Base-by-base conservation (phyloP, 2,797 vertebrate species). In the Echiichthys vipera region DNA sequence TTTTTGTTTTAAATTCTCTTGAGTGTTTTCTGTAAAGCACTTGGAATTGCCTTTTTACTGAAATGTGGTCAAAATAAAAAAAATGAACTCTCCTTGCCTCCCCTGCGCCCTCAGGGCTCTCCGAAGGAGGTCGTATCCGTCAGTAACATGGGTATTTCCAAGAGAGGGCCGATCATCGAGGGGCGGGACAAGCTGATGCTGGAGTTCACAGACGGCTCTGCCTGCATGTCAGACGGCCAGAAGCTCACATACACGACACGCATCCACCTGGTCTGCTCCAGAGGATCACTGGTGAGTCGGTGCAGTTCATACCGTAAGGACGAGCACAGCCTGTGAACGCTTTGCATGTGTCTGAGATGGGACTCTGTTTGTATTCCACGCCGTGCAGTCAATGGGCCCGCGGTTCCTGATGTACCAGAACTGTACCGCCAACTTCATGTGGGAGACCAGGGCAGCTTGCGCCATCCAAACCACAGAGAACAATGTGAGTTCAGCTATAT, bases 391-490 rank as follows among this genome's bases (percentile, higher is more conserved):
- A 2, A 94, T 89, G 24, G 93, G 93, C 20, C 98, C 96, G 0
- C 92, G 83, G 5, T 98, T 98, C 85, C 78, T 96, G 50, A 87
- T 91, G 43, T 91, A 86, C 77, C 92, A 95, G 91, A 96, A 98
- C 81, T 99, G 98, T 13, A 92, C 96, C 6, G 92, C 93, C 40
- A 96, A 89, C 1, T 97, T 99, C 84, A 74, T 95, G 32, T 99
- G 98, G 98, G 93, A 97, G 74, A 99, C 97, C 0, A 94, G 94
- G 53, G 97, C 96, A 6, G 98, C 98, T 29, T 99, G 98, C 58
- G 95, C 96, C 56, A 89, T 99, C 76, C 93, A 80, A 15, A 95
- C 93, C 18, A 87, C 85, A 34, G 86, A 85, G 42, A 95, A 95
- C 75, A 79, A 96, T 81, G 97, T 97, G 70, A 84, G 93, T 71